These are phyloP conservation scores for Cenopis cana DNA, from an alignment of 2,888 invertebrate species.

Conservation along the genomic window DNA sequence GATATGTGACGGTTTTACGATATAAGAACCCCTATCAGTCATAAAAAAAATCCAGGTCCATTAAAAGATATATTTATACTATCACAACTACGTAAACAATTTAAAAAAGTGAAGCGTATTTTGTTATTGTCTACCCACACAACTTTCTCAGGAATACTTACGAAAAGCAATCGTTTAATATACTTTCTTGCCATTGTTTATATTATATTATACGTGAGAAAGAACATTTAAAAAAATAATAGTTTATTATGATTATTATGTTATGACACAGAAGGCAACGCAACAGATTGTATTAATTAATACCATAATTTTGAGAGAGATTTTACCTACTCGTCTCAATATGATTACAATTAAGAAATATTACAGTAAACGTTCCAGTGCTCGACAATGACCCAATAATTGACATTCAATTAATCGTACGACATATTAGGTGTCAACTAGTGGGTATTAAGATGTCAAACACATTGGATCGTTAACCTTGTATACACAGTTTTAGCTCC, in stretches of 20 bases:
- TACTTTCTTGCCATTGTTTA: constrained; percentile 5
- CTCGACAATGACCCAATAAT: no score
- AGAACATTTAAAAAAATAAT: not conserved
- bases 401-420: no score
- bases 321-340: no score
- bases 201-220: not conserved
- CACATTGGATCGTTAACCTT: no score
- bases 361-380: no score
- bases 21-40: not conserved
- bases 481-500: no score
- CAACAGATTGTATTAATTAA: not conserved
- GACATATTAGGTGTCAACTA: no score
- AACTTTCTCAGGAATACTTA: constrained; percentile 17
- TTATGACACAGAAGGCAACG: not conserved
- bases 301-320: no score
- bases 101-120: not conserved
- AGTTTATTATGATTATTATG: not conserved
- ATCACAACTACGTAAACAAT: not conserved
- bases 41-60: not conserved
- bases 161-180: no score
- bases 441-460: no score
- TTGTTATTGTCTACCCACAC: constrained; percentile 1
- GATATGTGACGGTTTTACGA: no score
- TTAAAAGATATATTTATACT: not conserved
- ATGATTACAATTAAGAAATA: no score